Evolutionary conservation across 1,140 invertebrate genomes (phyloP), one percentile per base, ranked within the genome.

Genomic region (Drosophila virilis): DNA sequence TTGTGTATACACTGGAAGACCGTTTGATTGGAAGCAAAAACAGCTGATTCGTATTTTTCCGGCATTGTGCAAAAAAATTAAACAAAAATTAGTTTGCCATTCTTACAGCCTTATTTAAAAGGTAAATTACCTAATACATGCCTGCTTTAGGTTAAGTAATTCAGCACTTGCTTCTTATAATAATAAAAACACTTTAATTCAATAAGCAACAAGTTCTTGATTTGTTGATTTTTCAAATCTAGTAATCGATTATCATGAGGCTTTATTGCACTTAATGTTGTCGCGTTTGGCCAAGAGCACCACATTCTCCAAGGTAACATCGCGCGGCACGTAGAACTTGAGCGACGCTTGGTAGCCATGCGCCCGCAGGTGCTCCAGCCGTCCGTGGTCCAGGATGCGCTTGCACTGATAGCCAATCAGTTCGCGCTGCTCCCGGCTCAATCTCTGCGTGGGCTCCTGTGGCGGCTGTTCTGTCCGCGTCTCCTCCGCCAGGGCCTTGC

Each of bases 221-320:
- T 17, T 15, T 45, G 17, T 17, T 9, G 8, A 15, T 17, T 17
- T 9, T 15, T 9, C 7, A 17, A 45, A 22, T 28, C 22, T 5
- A 28, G 4, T 9, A 4, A 10, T 40, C 12, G 12, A 37, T 85
- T 6, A 80, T 32, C 42, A 77, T 3, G 40, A n/a, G 57, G 51
- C 66, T 42, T 46, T 62, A 74, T 76, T 70, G 40, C 37, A 55
- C 50, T 78, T 57, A 6, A 5, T 0, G 8, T 43, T 48, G 7
- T 52, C 51, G 37, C 60, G 72, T 12, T 46, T 50, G 22, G 90
- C 96, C 17, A 97, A 86, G 32, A 97, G 94, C 77, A 96, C 96
- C 51, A 96, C 94, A 93, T 97, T 98, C 92, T 98, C 97, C 10
- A 95, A 93, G 0, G 97, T 96, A 3, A 96, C 92, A 35, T 93